Percentiles rank a stretch among this genome's conserved stretches.
phyloP scores from a whole-genome alignment of 2,797 vertebrate genomes.

The Pangasius larnaudii region DNA sequence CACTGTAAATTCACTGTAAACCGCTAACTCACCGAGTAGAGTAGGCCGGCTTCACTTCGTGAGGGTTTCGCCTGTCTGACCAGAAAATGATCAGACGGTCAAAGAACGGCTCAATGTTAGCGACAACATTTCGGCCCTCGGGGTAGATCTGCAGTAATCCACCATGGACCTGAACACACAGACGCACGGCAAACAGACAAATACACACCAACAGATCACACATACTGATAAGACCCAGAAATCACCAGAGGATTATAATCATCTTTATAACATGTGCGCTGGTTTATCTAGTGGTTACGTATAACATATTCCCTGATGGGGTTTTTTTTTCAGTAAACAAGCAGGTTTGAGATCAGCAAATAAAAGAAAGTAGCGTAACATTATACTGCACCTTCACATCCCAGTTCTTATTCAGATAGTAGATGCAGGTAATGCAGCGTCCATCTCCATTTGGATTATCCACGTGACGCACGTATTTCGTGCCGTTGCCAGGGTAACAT shows the following conservation, averaged over 20 bases:
- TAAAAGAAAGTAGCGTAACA: not conserved
- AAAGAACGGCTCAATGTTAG: slow-evolving; percentile 86
- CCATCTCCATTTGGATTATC: slow-evolving; percentile 92
- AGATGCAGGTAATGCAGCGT: slow-evolving; percentile 93
- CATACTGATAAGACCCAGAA: slow-evolving; percentile 24
- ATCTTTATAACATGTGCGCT: not conserved
- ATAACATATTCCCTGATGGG: slow-evolving; percentile 6
- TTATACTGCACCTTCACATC: slow-evolving; percentile 80
- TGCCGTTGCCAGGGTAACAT: slow-evolving; percentile 89
- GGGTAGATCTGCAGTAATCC: slow-evolving; percentile 90
- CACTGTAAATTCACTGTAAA: not conserved
- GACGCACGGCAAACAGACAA: not conserved
- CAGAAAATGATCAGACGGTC: slow-evolving; percentile 89
- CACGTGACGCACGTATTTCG: slow-evolving; percentile 90
- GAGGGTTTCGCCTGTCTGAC: slow-evolving; percentile 92
- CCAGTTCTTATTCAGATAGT: slow-evolving; percentile 95
- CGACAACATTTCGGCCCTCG: slow-evolving; percentile 84
- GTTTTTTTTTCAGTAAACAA: not conserved
- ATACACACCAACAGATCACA: slow-evolving; percentile 25
- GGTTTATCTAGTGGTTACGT: not conserved
- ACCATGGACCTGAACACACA: slow-evolving; percentile 78
- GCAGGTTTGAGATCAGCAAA: slow-evolving; percentile 7
- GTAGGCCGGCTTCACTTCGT: slow-evolving; percentile 90
- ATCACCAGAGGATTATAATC: not conserved
- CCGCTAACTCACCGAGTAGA: slow-evolving; percentile 80